Evolutionary conservation across 2,888 invertebrate species (phyloP).

Genomic region (Philaethria dido): DNA sequence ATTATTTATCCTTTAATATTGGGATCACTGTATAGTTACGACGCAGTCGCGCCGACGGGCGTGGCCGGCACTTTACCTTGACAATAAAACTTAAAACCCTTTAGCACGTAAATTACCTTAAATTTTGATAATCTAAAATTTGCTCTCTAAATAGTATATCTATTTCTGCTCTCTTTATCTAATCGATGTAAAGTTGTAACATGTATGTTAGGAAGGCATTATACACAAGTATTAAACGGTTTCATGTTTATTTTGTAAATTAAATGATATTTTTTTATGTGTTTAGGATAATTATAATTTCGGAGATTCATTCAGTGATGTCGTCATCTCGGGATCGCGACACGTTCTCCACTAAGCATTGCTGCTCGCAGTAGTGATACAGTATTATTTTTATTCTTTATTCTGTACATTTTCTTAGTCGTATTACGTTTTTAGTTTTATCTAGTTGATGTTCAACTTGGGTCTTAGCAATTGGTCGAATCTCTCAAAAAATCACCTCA

Average conservation of each 20-base stretch:
- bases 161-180: slow-evolving; percentile 63
- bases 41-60: slow-evolving; percentile 46
- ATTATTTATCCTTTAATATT: slow-evolving; percentile 77
- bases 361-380: slow-evolving; percentile 76
- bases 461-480: slow-evolving; percentile 42
- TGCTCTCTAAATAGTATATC: slow-evolving; percentile 65
- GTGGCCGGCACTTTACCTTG: slow-evolving; percentile 61
- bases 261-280: slow-evolving; percentile 23
- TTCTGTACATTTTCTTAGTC: slow-evolving; percentile 76
- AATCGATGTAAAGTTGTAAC: slow-evolving; percentile 23
- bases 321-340: slow-evolving; percentile 40
- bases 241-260: slow-evolving; percentile 23
- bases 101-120: slow-evolving; percentile 49
- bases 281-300: slow-evolving; percentile 32
- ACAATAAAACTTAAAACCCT: slow-evolving; percentile 66
- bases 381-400: slow-evolving; percentile 80
- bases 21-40: slow-evolving; percentile 60
- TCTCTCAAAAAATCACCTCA: slow-evolving; percentile 43
- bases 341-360: slow-evolving; percentile 62
- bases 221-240: slow-evolving; percentile 29
- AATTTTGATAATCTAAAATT: slow-evolving; percentile 48
- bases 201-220: slow-evolving; percentile 26
- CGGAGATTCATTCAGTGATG: slow-evolving; percentile 37
- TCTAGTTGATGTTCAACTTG: slow-evolving; percentile 64
- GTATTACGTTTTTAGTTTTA: slow-evolving; percentile 69